Evolutionary conservation across 2,888 invertebrate genomes (phyloP).

Genomic region (Calliphora vomitoria): DNA sequence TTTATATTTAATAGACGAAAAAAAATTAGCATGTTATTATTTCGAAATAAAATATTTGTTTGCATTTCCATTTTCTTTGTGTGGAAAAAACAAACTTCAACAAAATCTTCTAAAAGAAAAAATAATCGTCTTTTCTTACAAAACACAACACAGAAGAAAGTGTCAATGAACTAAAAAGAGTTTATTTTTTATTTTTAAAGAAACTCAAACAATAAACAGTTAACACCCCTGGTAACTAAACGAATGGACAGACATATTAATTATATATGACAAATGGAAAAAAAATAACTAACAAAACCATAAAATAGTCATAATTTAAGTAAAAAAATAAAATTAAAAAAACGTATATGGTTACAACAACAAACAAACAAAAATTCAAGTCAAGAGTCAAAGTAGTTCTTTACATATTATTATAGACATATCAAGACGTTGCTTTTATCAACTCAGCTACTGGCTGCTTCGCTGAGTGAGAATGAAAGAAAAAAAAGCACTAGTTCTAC

Average conservation of each 20-base stretch:
- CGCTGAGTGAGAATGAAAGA: not conserved
- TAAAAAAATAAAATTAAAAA: constrained; percentile 11
- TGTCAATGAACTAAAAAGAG: constrained; percentile 51
- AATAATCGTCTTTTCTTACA: constrained; percentile 21
- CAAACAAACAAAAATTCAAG: constrained; percentile 4
- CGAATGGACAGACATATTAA: constrained; percentile 1
- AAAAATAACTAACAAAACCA: not conserved
- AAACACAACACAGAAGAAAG: constrained; percentile 2
- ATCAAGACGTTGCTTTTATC: not conserved
- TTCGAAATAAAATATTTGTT: not conserved
- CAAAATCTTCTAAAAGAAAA: not conserved
- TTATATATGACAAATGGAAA: not conserved
- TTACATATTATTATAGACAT: not conserved
- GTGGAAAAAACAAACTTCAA: not conserved
- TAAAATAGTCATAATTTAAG: not conserved
- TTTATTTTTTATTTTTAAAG: constrained; percentile 4
- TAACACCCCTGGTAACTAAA: constrained; percentile 26
- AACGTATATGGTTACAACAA: constrained; percentile 23
- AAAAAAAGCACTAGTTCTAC: not conserved
- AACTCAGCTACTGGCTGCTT: constrained; percentile 7
- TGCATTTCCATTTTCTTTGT: not conserved
- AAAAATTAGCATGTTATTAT: not conserved
- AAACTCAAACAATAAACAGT: constrained; percentile 19
- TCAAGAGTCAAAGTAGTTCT: constrained; percentile 30
- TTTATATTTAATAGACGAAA: not conserved